Conservation (phyloP, 2,113 vertebrate genomes). For the Oncorhynchus kisutch region DNA sequence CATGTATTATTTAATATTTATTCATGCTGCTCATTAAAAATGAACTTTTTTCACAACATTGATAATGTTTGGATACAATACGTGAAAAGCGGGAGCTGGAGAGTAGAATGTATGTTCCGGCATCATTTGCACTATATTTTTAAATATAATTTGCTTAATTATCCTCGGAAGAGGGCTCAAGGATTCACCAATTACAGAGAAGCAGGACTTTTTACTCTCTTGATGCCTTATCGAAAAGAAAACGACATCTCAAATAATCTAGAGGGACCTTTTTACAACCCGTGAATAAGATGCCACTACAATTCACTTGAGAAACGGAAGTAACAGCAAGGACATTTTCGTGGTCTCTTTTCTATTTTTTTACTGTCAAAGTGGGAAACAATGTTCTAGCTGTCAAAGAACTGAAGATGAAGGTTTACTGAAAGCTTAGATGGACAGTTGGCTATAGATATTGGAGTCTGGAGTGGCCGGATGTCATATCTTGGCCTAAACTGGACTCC, state of each 20-base stretch:
- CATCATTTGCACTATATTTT: conserved; percentile 72
- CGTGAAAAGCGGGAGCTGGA: conserved; percentile 14
- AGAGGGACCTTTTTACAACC: neutral
- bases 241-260: conserved; percentile 15
- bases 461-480: neutral
- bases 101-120: conserved; percentile 45
- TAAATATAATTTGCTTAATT: conserved; percentile 42
- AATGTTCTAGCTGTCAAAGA: neutral
- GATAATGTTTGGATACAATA: conserved; percentile 45
- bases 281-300: conserved; percentile 6
- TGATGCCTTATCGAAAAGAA: conserved; percentile 48
- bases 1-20: conserved; percentile 75
- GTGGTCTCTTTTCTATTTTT: neutral
- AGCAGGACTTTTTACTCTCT: conserved; percentile 18
- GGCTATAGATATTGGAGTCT: neutral
- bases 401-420: neutral
- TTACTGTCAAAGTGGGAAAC: neutral
- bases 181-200: conserved; percentile 43
- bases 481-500: neutral
- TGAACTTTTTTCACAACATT: conserved; percentile 24
- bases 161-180: conserved; percentile 20
- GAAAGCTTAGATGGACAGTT: neutral
- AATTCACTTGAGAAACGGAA: conserved; percentile 10
- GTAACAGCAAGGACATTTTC: neutral
- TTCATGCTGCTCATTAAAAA: conserved; percentile 68